phyloP scores from a whole-genome alignment of 2,797 vertebrate species.

The Catharus ustulatus region DNA sequence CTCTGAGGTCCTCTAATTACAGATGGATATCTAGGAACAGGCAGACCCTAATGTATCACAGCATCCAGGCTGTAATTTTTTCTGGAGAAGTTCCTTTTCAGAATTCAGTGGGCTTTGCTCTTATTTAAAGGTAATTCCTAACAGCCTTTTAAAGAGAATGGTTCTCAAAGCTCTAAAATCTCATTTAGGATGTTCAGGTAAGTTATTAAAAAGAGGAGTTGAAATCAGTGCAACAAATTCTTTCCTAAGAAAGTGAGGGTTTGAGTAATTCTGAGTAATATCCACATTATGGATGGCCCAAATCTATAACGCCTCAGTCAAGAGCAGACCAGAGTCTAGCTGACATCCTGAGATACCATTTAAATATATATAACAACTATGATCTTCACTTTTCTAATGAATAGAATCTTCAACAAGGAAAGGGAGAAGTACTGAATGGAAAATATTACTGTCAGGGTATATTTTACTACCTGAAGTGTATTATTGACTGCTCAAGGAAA shows the following conservation, averaged over 20 bases:
- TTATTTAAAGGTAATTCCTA: background rate
- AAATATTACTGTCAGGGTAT: background rate
- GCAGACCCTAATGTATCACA: background rate
- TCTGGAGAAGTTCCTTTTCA: background rate
- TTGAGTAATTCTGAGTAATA: background rate
- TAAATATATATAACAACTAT: background rate
- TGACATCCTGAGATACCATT: background rate
- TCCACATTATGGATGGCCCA: background rate
- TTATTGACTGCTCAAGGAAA: constrained; percentile 23
- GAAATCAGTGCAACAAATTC: background rate
- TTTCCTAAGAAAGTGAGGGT: background rate
- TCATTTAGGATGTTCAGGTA: background rate
- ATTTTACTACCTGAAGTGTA: constrained; percentile 31
- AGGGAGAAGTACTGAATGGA: background rate
- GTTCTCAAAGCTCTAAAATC: background rate
- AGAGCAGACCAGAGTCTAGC: background rate
- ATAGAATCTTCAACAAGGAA: background rate
- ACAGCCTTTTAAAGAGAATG: background rate
- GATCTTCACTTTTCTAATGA: background rate
- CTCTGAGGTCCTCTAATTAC: background rate
- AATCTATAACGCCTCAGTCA: background rate
- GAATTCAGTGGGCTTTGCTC: background rate
- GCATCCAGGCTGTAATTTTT: background rate
- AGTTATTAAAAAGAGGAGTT: background rate
- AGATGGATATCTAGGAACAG: background rate